A percentile compares a stretch with the other conserved stretches of the same genome.
Evolutionary conservation across 1,140 invertebrate genomes (phyloP).

Genomic region (Nasonia vitripennis): DNA sequence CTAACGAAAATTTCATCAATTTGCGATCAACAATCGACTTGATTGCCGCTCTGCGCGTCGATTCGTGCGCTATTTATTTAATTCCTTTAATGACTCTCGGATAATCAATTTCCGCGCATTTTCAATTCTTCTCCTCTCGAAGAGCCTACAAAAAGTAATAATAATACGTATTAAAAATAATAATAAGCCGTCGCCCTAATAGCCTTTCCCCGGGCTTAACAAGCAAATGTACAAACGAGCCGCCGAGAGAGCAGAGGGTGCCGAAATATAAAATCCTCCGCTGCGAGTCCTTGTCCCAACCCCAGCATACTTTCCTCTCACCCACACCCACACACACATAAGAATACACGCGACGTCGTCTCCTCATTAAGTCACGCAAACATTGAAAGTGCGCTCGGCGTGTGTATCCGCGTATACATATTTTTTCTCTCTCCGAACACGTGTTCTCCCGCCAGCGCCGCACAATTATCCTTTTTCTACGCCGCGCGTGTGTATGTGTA

Average conservation of each 20-base stretch:
- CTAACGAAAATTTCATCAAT: background rate
- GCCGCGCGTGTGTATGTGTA: background rate
- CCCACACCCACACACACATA: too few relatives aligned
- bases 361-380: background rate
- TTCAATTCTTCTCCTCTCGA: too few relatives aligned
- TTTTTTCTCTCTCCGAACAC: background rate
- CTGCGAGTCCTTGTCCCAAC: background rate
- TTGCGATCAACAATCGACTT: background rate
- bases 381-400: background rate
- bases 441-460: background rate
- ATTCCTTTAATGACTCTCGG: background rate
- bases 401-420: background rate
- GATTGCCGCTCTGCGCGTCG: background rate
- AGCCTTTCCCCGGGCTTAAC: background rate
- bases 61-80: background rate
- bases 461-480: background rate
- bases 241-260: background rate
- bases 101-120: too few relatives aligned
- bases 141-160: too few relatives aligned
- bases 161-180: too few relatives aligned
- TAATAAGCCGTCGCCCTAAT: background rate
- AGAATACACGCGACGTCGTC: too few relatives aligned
- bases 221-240: background rate
- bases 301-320: too few relatives aligned
- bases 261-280: background rate